These are phyloP conservation scores for Uromys caudimaculatus DNA, from an alignment of 2,797 vertebrate genomes.

Conservation along the genomic window DNA sequence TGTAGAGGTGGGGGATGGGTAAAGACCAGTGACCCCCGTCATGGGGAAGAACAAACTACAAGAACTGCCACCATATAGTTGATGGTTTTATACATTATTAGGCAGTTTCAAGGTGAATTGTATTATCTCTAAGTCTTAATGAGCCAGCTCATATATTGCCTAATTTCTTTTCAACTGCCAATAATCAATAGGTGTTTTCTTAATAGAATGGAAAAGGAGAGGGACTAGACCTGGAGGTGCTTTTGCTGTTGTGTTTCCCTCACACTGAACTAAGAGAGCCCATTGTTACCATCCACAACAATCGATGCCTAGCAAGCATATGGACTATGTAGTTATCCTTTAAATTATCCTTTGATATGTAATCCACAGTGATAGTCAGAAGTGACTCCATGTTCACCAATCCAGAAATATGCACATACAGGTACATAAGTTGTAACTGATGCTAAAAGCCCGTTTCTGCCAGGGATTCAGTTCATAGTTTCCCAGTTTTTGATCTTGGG, in stretches of 20 bases:
- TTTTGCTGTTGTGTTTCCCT: constrained; percentile 31
- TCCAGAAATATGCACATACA: not conserved
- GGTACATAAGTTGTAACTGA: not conserved
- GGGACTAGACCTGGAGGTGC: not conserved
- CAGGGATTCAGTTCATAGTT: not conserved
- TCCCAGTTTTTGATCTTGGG: not conserved
- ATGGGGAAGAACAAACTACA: not conserved
- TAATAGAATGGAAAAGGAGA: not conserved
- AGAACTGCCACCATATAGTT: not conserved
- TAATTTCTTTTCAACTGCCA: constrained; percentile 28
- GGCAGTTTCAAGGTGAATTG: not conserved
- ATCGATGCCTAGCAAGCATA: not conserved
- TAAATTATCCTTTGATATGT: constrained; percentile 42
- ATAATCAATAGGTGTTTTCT: constrained; percentile 27
- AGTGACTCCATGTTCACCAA: not conserved
- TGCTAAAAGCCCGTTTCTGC: not conserved
- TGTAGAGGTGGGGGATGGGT: not conserved
- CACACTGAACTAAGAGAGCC: constrained; percentile 20
- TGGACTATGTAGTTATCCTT: constrained; percentile 2
- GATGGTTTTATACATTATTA: not conserved
- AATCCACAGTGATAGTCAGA: not conserved
- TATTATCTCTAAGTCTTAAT: constrained; percentile 20
- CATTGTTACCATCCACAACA: not conserved
- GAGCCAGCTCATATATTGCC: not conserved
- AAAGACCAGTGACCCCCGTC: not conserved